Evolutionary conservation across 2,797 vertebrate species (phyloP).

Genomic region (Spinibarbus caldwelli): DNA sequence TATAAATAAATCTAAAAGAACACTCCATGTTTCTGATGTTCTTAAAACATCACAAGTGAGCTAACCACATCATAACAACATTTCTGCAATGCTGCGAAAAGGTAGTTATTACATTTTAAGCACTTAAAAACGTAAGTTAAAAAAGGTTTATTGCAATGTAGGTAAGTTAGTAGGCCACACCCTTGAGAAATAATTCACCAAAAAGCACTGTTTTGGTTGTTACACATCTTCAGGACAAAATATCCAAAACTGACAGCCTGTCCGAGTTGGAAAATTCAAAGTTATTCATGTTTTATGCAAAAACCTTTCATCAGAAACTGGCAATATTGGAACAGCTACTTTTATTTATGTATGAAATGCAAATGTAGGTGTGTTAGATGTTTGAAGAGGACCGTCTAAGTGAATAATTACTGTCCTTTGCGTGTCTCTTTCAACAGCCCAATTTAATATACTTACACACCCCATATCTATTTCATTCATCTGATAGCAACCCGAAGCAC

Average conservation of each 20-base stretch:
- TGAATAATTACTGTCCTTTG: slow-evolving; percentile 36
- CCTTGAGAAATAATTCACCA: slow-evolving; percentile 1
- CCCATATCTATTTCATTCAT: slow-evolving; percentile 12
- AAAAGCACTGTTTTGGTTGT: neutral
- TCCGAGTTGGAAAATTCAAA: neutral
- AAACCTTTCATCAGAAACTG: neutral
- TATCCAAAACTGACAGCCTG: neutral
- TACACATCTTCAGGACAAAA: slow-evolving; percentile 20
- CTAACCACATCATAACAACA: neutral
- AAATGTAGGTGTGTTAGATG: slow-evolving; percentile 43
- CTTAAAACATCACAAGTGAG: neutral
- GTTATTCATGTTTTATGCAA: slow-evolving; percentile 19
- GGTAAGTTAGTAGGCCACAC: neutral
- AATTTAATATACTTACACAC: neutral
- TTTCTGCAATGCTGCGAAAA: neutral
- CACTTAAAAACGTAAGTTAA: neutral
- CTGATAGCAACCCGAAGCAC: slow-evolving; percentile 22
- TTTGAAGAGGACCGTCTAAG: slow-evolving; percentile 22
- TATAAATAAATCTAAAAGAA: neutral
- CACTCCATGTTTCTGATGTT: no score
- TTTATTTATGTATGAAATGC: slow-evolving; percentile 51
- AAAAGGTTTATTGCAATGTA: neutral
- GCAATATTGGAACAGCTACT: slow-evolving; percentile 9
- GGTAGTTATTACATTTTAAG: neutral
- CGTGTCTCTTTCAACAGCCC: slow-evolving; percentile 6